These are phyloP conservation scores for Sinocyclocheilus maitianheensis DNA, from an alignment of 2,113 vertebrate species.

Conservation along the genomic window DNA sequence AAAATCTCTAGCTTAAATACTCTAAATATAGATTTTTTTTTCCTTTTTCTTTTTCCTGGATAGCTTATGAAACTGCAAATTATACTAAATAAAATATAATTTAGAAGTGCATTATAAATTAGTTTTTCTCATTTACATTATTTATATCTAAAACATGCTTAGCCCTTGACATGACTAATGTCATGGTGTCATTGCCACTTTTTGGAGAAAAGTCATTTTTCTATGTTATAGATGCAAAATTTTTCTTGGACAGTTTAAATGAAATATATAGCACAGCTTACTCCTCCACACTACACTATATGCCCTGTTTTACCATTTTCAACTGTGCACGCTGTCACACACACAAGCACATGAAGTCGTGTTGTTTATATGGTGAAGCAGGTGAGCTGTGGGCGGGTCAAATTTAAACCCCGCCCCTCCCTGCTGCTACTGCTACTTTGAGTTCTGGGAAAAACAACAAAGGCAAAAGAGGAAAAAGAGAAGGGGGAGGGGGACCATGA, in stretches of 20 bases:
- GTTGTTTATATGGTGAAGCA: slow-evolving; percentile 40
- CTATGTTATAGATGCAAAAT: background rate
- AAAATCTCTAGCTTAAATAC: too few relatives aligned
- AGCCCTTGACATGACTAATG: too few relatives aligned
- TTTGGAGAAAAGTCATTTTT: background rate
- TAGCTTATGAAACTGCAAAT: too few relatives aligned
- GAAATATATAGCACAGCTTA: background rate
- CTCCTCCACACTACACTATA: background rate
- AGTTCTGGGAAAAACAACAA: slow-evolving; percentile 58
- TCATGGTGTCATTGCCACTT: background rate
- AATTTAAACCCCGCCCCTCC: slow-evolving; percentile 35
- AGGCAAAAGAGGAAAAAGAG: slow-evolving; percentile 31
- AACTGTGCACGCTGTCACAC: background rate
- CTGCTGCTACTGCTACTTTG: slow-evolving; percentile 34
- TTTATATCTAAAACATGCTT: too few relatives aligned
- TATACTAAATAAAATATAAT: too few relatives aligned
- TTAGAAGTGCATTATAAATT: too few relatives aligned
- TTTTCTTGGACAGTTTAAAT: background rate
- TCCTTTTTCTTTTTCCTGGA: too few relatives aligned
- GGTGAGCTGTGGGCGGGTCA: slow-evolving; percentile 49
- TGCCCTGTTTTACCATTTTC: background rate
- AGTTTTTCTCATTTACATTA: too few relatives aligned
- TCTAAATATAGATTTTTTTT: too few relatives aligned
- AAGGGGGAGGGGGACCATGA: slow-evolving; percentile 31
- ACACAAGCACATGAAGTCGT: background rate